A percentile compares a stretch with the other conserved stretches of the same genome.
These are phyloP conservation scores for Pagrus major DNA, from an alignment of 2,113 vertebrate species.

Conservation along the genomic window DNA sequence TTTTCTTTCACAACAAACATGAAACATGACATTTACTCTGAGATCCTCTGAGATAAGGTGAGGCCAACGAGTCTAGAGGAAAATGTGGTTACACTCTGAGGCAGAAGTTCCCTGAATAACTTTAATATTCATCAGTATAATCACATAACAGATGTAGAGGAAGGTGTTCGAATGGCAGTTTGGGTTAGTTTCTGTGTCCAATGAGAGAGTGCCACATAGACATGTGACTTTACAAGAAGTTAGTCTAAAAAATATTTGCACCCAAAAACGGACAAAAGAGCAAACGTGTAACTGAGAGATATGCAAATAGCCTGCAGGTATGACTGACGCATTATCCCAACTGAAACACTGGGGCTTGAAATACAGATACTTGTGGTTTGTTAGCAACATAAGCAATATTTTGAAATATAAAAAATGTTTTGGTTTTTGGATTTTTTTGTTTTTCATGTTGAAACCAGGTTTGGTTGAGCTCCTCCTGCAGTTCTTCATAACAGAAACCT, in stretches of 20 bases:
- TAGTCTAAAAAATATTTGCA: background rate
- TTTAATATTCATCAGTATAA: background rate
- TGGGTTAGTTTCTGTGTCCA: background rate
- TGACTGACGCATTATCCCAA: too few relatives aligned
- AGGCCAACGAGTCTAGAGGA: background rate
- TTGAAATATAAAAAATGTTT: background rate
- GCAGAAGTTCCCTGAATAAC: background rate
- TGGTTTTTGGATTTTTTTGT: too few relatives aligned
- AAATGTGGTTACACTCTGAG: background rate
- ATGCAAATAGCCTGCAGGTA: background rate
- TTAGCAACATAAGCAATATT: too few relatives aligned
- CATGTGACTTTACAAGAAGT: background rate
- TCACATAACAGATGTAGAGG: background rate
- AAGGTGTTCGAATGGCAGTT: background rate
- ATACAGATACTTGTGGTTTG: background rate
- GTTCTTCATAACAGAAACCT: background rate
- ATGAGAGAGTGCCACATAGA: background rate
- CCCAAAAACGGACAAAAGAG: background rate
- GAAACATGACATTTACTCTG: too few relatives aligned
- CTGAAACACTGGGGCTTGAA: background rate
- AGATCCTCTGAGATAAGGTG: background rate
- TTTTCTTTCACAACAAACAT: too few relatives aligned
- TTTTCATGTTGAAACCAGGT: background rate
- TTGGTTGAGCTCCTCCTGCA: background rate
- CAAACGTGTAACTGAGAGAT: background rate